Conservation (phyloP, 2,797 vertebrate species). For the Tangara arthus region DNA sequence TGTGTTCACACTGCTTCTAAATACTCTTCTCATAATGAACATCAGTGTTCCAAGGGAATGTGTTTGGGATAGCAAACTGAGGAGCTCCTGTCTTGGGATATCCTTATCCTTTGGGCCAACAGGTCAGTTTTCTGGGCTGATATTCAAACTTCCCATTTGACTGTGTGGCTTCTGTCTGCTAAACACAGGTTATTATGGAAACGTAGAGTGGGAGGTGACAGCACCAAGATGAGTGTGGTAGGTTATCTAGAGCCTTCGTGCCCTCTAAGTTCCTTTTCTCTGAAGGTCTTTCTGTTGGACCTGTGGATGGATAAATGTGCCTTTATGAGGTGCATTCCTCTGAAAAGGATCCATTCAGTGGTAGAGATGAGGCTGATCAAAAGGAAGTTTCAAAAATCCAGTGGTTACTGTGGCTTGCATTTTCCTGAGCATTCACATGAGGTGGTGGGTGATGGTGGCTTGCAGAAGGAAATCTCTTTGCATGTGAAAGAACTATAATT, state of each 20-base stretch:
- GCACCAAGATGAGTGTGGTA: background rate
- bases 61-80: background rate
- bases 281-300: background rate
- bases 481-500: background rate
- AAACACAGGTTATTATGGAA: background rate
- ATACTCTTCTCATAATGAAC: background rate
- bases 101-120: background rate
- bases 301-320: background rate
- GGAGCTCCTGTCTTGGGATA: background rate
- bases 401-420: background rate
- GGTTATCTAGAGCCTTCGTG: background rate
- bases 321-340: background rate
- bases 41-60: background rate
- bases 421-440: background rate
- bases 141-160: background rate
- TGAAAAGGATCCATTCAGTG: background rate
- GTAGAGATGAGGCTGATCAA: background rate
- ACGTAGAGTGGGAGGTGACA: background rate
- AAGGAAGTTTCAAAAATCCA: background rate
- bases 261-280: background rate
- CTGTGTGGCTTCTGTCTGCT: background rate
- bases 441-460: background rate
- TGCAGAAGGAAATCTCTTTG: background rate
- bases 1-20: background rate
- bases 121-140: background rate